Evolutionary conservation across 2,113 vertebrate species (phyloP).

Genomic region (Neolamprologus brichardi): DNA sequence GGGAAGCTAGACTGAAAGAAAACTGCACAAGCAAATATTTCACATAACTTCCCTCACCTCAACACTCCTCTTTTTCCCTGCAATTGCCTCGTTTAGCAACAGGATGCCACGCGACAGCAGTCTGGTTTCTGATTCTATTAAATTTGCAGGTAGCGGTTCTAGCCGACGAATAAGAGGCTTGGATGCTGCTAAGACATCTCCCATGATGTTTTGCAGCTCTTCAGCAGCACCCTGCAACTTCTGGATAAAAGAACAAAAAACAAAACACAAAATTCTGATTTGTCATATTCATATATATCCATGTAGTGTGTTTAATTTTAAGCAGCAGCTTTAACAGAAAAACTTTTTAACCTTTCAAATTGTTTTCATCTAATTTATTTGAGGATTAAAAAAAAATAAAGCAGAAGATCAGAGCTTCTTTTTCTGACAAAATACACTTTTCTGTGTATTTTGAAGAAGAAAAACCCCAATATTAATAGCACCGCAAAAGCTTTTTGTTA

Average conservation of each 20-base stretch:
- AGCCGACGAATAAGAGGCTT: conserved; percentile 65
- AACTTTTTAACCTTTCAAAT: not conserved
- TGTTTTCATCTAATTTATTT: not conserved
- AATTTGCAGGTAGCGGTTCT: conserved; percentile 28
- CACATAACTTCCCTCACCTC: conserved; percentile 67
- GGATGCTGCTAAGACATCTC: conserved; percentile 60
- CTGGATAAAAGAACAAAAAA: conserved; percentile 39
- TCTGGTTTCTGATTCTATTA: conserved; percentile 67
- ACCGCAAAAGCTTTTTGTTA: not conserved
- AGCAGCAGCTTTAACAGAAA: not conserved
- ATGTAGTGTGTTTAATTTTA: not conserved
- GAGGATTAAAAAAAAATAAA: not conserved
- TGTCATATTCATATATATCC: not conserved
- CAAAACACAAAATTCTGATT: not conserved
- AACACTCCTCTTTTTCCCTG: conserved; percentile 64
- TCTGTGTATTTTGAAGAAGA: not conserved
- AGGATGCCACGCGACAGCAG: conserved; percentile 68
- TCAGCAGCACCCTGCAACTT: conserved; percentile 65
- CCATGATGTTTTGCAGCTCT: conserved; percentile 51
- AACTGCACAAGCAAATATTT: not conserved
- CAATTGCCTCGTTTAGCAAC: conserved; percentile 72
- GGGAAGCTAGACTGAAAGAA: not conserved
- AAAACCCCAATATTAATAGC: not conserved
- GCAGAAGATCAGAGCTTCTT: not conserved
- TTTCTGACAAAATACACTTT: not conserved